Base-by-base conservation (phyloP, 1,140 invertebrate genomes). In the Saccostrea cuccullata region DNA sequence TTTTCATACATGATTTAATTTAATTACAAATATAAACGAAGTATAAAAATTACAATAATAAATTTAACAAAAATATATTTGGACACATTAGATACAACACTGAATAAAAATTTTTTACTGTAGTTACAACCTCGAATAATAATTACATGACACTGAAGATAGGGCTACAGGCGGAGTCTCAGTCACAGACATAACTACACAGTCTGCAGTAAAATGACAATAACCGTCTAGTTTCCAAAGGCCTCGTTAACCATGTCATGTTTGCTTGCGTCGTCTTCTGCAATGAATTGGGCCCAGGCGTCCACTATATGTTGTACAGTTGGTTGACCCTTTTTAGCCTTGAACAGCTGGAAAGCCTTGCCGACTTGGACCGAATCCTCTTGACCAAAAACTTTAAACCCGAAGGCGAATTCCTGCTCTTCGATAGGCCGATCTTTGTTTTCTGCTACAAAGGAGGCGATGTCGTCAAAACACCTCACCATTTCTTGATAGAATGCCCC, bases 281-380 rank as follows among this genome's bases (percentile, higher is more conserved):
- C 64, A 9, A 60, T 84, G 83, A 87, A 87, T n/a, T 87, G 86
- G 20, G 83, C 82, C 86, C 86, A 87, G 9, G 86, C 86, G 23
- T 87, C 47, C 64, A 87, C 86, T 20, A 87, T 26, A 12, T 83
- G 30, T 47, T 87, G 55, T 4, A 87, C 11, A 12, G 58, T 36
- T 0, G 83, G n/a, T 6, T 40, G 58, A 6, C 82, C 86, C 17
- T 83, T 26, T 12, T 36, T 47, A 12, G 77, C 55, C 17, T 40
- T 36, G 56, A 87, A 56, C 56, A 87, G 23, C 8, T 3, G 30
- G 26, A 64, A 87, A 6, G 36, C 64, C 8, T 87, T 56, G 5
- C 30, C 23, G 6, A 87, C 36, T 20, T 64, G 55, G 13, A 40
- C 64, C n/a, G 58, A 70, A 26, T 87, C 83, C 20, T 87, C 86